Percentiles rank a stretch among this genome's conserved stretches.
Evolutionary conservation across 2,797 vertebrate genomes (phyloP).

Genomic region (Cynopterus sphinx): DNA sequence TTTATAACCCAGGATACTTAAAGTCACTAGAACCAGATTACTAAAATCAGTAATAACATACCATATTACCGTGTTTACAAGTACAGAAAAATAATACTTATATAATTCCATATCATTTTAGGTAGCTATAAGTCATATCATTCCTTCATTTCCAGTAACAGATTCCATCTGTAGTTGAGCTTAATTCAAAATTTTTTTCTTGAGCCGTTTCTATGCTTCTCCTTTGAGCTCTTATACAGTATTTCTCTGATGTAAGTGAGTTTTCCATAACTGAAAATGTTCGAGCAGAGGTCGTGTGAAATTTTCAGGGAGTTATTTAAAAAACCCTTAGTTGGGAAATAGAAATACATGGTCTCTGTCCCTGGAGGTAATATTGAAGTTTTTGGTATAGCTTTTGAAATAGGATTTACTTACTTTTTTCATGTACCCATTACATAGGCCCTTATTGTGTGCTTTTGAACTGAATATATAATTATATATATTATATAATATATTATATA

Average conservation of each 20-base stretch:
- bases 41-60: neutral
- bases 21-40: neutral
- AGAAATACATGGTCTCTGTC: neutral
- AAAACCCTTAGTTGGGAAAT: neutral
- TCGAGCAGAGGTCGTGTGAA: neutral
- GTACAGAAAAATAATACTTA: neutral
- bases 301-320: neutral
- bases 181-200: neutral
- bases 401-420: neutral
- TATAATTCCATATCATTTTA: neutral
- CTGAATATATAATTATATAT: too few relatives aligned
- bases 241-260: neutral
- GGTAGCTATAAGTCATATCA: neutral
- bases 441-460: too few relatives aligned
- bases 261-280: neutral
- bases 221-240: neutral
- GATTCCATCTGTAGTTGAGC: neutral
- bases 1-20: neutral
- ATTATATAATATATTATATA: too few relatives aligned
- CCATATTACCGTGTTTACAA: neutral
- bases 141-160: neutral
- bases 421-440: too few relatives aligned
- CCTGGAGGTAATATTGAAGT: neutral
- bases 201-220: neutral
- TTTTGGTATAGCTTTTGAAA: neutral